Base-by-base conservation (phyloP, 2,888 invertebrate species). In the Meandrusa payeni region DNA sequence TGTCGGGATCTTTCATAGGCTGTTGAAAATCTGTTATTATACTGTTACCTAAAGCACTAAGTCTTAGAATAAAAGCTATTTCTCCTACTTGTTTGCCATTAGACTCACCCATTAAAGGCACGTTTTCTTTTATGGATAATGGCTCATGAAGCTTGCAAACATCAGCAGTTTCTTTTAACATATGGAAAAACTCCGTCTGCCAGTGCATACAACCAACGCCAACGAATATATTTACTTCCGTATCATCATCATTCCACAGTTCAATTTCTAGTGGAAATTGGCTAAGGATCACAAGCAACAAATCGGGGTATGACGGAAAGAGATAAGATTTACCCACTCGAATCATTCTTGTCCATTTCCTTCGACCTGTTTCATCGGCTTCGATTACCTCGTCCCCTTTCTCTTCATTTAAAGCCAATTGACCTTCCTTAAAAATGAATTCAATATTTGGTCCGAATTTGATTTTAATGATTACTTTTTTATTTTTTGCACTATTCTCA, bases 321-420 rank as follows among this genome's bases (percentile, higher is more conserved):
- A 90, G 54, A 55, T 76, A 83, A 1, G 91, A 90, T 77, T 89
- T 89, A 70, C 90, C 75, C 45, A 81, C 64, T 82, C 88, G 64
- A 64, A 89, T 66, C 32, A 62, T 64, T 65, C 79, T 66, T 32
- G 78, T 61, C 69, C 72, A 85, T 59, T 76, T 73, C 54, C 69
- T 70, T 42, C 59, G 61, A 1, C 79, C 81, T 11, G 65, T 51
- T 24, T 71, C 72, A 39, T 82, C 76, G 22, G 64, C 65, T 53
- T 69, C 68, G 5, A 82, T 56, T 0, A 74, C 59, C 38, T 82
- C 81, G 31, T 83, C 83, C 44, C 62, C 62, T 7, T 50, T 62
- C 0, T 52, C 57, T 5, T 68, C 66, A 28, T 66, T 72, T 7
- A 61, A 45, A 5, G 76, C 78, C 31, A 89, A 54, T 49, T 83